These are phyloP conservation scores for Tenthredo distinguenda DNA, from an alignment of 2,888 invertebrate genomes.

Conservation along the genomic window DNA sequence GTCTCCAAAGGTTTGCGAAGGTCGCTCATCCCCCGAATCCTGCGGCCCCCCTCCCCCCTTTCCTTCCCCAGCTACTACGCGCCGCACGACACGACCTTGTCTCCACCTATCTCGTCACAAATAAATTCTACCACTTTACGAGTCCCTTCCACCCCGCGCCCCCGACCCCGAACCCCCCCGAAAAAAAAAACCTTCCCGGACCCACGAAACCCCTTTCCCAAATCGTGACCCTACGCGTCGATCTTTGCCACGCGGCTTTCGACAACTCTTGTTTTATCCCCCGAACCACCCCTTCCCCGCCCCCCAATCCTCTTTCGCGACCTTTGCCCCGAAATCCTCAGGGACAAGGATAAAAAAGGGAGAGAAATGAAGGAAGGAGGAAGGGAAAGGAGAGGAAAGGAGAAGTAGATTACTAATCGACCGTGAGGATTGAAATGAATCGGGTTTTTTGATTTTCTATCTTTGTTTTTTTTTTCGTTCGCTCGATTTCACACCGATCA, in stretches of 20 bases:
- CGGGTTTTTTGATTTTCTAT: background rate
- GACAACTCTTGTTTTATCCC: background rate
- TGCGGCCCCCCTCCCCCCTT: background rate
- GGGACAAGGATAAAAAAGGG: background rate
- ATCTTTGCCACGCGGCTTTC: background rate
- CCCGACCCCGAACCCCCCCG: too few species aligned
- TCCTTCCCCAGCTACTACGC: background rate
- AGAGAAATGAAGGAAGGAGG: background rate
- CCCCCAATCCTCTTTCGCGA: background rate
- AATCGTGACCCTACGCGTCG: constrained; percentile 34
- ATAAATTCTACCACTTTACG: constrained; percentile 49
- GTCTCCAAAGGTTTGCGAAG: constrained; percentile 35
- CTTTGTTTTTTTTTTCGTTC: too few species aligned
- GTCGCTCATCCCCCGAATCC: constrained; percentile 9
- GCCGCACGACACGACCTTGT: constrained; percentile 22
- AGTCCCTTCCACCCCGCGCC: background rate
- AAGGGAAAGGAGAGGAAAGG: background rate
- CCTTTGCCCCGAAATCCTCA: background rate
- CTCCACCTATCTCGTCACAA: constrained; percentile 41
- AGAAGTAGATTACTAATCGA: background rate
- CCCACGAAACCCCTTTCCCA: constrained; percentile 2
- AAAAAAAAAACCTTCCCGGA: background rate
- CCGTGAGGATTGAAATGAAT: background rate
- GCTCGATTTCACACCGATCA: too few species aligned
- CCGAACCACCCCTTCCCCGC: background rate